Base-by-base conservation (phyloP, 2,888 invertebrate genomes). In the Andricus curvator region DNA sequence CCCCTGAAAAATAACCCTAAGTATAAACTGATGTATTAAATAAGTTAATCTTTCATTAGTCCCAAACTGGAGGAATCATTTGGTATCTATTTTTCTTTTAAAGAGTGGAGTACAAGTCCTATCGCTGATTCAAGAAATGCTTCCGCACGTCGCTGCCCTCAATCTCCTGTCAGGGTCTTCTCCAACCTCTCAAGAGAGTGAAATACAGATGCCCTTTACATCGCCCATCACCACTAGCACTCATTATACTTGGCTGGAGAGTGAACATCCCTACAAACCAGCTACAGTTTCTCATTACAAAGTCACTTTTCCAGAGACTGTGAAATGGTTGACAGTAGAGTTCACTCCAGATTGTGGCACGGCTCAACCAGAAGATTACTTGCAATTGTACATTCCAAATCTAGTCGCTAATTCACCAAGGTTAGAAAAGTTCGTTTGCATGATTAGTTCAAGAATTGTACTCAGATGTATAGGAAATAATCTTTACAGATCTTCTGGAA, bases 191-290 rank as follows among this genome's bases (percentile, higher is more conserved):
- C 92, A 93, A 70, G 93, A 93, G 68, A 91, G 89, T 76, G 93
- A 93, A 62, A 85, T 84, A 65, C 91, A 91, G 76, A 37, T 80
- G 70, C 91, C 91, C 76, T 85, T 87, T 79, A 70, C 89, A 56
- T 80, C 90, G 51, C 87, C 89, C 80, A 84, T 91, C 78, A 87
- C 89, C 77, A 97, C 97, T 2, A 97, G 97, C 82, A 96, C 96
- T 89, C 97, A 97, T 93, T 98, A 97, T 91, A 97, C 98, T 6
- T 96, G 97, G 94, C 95, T 98, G 1, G 99, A 99, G 93, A 98
- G 98, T 91, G 98, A 98, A 64, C 99, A 99, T 94, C 99, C 99
- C 0, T 99, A 99, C 93, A 97, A 97, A 92, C 96, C 97, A 64
- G 96, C 98, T 1, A 95, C 96, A 25, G 96, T 98, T 51, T 95